These are phyloP conservation scores for Corythoichthys haematopterus DNA, from an alignment of 2,113 vertebrate species.

Conservation along the genomic window DNA sequence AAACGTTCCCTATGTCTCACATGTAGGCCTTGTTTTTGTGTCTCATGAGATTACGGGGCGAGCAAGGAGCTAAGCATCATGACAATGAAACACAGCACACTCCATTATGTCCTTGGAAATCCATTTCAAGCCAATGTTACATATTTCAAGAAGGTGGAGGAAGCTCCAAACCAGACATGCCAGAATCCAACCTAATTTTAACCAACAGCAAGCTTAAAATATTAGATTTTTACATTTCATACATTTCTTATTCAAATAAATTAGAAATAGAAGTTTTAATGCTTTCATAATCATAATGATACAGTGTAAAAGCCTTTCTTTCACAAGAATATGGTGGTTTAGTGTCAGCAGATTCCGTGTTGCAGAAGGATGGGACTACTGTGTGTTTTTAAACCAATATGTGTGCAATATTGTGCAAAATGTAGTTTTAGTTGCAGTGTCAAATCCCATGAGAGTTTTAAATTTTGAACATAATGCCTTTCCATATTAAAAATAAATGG, in stretches of 20 bases:
- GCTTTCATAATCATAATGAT: conserved; percentile 9
- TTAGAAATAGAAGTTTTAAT: conserved; percentile 12
- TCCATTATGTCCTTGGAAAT: conserved; percentile 22
- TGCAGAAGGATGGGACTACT: conserved; percentile 21
- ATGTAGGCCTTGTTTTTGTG: conserved; percentile 13
- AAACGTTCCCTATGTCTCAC: not conserved
- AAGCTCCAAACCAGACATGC: conserved; percentile 1
- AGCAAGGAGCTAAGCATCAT: conserved; percentile 17
- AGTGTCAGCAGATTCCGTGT: conserved; percentile 32
- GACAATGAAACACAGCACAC: conserved; percentile 6
- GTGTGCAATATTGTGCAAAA: conserved; percentile 28
- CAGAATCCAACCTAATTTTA: conserved; percentile 3
- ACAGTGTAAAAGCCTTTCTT: not conserved
- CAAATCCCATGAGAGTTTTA: conserved; percentile 39
- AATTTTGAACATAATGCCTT: conserved; percentile 48
- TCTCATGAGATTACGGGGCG: conserved; percentile 24
- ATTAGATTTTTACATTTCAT: conserved; percentile 11
- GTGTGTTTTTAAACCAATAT: conserved; percentile 31
- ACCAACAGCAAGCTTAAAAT: not conserved
- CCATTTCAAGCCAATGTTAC: conserved; percentile 24
- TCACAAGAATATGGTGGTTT: conserved; percentile 19
- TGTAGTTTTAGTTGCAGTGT: conserved; percentile 43
- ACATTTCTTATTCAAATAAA: conserved; percentile 11
- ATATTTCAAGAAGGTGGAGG: conserved; percentile 1
- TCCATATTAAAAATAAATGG: conserved; percentile 31